A percentile compares a stretch with the other conserved stretches of the same genome.
Conservation (phyloP, 1,140 invertebrate species). For the Heliconius nattereri region DNA sequence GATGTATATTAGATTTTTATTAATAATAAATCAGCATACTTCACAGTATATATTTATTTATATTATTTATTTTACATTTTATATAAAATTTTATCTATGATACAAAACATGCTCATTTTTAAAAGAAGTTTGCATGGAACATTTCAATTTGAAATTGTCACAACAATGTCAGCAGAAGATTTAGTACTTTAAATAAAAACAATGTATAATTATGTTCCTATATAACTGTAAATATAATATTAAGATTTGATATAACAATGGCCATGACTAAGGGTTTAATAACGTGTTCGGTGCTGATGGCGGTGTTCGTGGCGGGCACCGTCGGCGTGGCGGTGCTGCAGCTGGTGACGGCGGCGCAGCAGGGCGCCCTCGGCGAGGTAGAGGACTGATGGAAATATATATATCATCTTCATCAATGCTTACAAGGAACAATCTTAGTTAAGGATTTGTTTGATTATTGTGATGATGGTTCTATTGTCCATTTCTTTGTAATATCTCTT, state of each 20-base stretch:
- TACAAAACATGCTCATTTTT: background rate
- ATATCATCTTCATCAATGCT: background rate
- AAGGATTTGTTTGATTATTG: too few species aligned
- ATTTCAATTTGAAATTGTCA: background rate
- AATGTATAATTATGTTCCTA: background rate
- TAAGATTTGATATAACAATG: background rate
- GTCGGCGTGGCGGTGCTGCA: conserved; percentile 50
- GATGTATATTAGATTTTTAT: too few species aligned
- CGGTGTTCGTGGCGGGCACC: conserved; percentile 49
- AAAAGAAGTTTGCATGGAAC: background rate
- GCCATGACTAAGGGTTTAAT: conserved; percentile 51
- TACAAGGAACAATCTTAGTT: background rate
- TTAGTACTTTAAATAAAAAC: background rate
- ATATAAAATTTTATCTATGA: background rate
- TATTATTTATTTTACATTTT: too few species aligned
- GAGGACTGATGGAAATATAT: background rate
- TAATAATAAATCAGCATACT: too few species aligned
- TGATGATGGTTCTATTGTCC: too few species aligned
- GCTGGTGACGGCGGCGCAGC: conserved; percentile 41
- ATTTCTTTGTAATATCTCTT: background rate
- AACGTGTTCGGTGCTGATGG: conserved; percentile 58
- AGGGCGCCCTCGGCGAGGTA: background rate
- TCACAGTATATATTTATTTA: too few species aligned
- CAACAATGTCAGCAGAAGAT: background rate
- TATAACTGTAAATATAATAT: background rate